A percentile compares a stretch with the other conserved stretches of the same genome.
These are phyloP conservation scores for Cacajao melanocephalus DNA, from an alignment of 2,797 vertebrate species.

Conservation along the genomic window DNA sequence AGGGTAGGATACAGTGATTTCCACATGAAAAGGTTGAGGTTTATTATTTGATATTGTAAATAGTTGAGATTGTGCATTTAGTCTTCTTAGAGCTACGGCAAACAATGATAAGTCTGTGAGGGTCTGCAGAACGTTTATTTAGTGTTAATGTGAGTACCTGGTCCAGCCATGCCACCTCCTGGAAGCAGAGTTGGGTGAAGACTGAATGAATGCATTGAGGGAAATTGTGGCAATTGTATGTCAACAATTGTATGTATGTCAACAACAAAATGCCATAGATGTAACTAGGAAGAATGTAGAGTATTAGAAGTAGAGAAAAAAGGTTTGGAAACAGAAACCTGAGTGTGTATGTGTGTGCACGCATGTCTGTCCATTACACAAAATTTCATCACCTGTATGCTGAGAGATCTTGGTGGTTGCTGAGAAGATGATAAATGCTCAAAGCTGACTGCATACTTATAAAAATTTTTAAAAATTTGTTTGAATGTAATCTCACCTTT, in stretches of 20 bases:
- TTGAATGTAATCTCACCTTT: not conserved
- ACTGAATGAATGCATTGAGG: not conserved
- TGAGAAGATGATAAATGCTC: not conserved
- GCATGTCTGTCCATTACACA: rapidly evolving
- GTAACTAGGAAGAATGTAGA: not conserved
- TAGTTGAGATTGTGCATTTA: not conserved
- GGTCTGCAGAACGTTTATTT: not conserved
- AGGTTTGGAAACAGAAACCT: not conserved
- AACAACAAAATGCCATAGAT: not conserved
- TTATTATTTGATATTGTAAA: not conserved
- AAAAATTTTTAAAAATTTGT: not conserved
- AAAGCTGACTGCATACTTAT: not conserved
- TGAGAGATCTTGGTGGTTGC: not conserved
- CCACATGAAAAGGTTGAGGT: not conserved
- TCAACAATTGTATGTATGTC: not conserved
- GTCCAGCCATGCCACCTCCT: not conserved
- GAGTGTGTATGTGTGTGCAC: not conserved
- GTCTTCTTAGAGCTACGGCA: not conserved
- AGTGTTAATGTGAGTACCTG: not conserved
- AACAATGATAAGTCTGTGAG: not conserved
- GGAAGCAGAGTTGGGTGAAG: not conserved
- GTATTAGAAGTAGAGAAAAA: not conserved
- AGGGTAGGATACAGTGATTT: not conserved
- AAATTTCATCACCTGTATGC: not conserved
- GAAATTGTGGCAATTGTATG: not conserved